Conservation (phyloP, 2,888 invertebrate species). For the Latrodectus hesperus region DNA sequence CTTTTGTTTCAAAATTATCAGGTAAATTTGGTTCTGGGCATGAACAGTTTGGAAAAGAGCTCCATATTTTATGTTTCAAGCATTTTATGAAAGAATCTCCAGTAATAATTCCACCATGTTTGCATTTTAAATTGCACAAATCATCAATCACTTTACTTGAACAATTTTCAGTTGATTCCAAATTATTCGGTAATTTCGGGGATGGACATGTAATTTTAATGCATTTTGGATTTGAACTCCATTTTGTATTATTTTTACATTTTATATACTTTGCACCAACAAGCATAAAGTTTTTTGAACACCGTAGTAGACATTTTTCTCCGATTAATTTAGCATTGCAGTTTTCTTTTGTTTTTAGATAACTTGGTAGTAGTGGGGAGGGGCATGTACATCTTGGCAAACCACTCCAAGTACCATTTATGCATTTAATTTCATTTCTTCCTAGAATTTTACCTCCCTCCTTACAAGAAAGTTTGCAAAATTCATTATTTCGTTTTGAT, state of each 20-base stretch:
- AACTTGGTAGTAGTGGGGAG: background rate
- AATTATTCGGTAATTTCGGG: background rate
- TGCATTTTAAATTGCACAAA: background rate
- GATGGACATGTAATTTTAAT: background rate
- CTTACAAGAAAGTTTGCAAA: slow-evolving; percentile 12
- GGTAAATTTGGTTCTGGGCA: slow-evolving; percentile 10
- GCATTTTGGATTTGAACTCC: slow-evolving; percentile 3
- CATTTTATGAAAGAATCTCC: slow-evolving; percentile 7
- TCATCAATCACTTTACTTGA: background rate
- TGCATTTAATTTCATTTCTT: background rate
- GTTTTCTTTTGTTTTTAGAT: background rate
- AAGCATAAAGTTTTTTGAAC: background rate
- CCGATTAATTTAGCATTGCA: background rate
- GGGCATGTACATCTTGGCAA: slow-evolving; percentile 24
- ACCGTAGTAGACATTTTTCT: slow-evolving; percentile 3
- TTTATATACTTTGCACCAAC: background rate
- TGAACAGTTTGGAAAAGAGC: background rate
- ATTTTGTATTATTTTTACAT: slow-evolving; percentile 10
- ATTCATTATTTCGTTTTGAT: background rate
- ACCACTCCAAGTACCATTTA: background rate
- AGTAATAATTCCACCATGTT: background rate
- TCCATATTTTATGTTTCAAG: slow-evolving; percentile 1
- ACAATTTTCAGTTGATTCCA: slow-evolving; percentile 4
- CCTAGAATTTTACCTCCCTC: slow-evolving; percentile 17
- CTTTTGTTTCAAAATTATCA: background rate